phyloP scores from a whole-genome alignment of 2,888 invertebrate species.

The Operophtera brumata region DNA sequence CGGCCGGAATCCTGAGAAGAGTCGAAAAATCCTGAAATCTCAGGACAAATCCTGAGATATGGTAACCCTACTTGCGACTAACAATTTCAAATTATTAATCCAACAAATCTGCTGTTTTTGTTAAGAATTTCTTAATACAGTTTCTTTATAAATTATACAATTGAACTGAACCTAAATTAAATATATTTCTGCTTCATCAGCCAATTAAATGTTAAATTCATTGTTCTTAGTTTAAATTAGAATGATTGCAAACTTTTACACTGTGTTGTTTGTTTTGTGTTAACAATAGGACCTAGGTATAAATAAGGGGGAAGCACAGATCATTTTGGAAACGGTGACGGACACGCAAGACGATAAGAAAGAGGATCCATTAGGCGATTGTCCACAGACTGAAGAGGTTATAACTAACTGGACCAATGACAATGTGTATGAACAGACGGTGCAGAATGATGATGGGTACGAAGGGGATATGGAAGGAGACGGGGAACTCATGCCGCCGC shows the following conservation, averaged over 20 bases:
- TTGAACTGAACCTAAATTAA: too few species aligned
- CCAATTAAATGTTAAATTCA: not conserved
- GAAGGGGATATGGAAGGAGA: constrained; percentile 83
- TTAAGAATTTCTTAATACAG: not conserved
- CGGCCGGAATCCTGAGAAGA: too few species aligned
- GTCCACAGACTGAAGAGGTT: constrained; percentile 57
- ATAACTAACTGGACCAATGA: constrained; percentile 42
- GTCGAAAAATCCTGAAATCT: too few species aligned
- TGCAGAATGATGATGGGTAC: constrained; percentile 84
- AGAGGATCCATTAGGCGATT: constrained; percentile 50
- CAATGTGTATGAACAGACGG: constrained; percentile 45
- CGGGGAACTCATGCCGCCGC: constrained; percentile 92
- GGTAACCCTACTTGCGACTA: too few species aligned
- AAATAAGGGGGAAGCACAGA: constrained; percentile 53
- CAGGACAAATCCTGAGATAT: too few species aligned
- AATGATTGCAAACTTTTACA: constrained; percentile 15
- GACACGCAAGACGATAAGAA: constrained; percentile 34
- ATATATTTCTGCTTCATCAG: not conserved
- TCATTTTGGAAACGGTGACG: constrained; percentile 31
- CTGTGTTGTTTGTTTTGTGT: constrained; percentile 44
- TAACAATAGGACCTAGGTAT: constrained; percentile 61
- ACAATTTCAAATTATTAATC: not conserved
- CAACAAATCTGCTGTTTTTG: not conserved
- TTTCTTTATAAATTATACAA: too few species aligned
- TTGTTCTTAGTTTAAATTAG: not conserved